Evolutionary conservation across 1,140 invertebrate species (phyloP).

Genomic region (Melanaphis sacchari): DNA sequence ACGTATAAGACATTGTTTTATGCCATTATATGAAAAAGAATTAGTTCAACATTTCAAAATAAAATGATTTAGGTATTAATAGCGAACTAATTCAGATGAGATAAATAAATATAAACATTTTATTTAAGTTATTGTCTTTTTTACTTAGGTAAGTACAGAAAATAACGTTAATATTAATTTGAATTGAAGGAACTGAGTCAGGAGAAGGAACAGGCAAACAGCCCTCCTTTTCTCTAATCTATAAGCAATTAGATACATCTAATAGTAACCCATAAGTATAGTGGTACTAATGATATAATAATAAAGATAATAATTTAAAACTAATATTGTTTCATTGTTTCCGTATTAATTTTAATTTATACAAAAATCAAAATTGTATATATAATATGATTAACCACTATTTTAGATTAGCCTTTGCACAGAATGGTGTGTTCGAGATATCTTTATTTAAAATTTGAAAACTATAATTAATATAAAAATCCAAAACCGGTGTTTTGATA

Average conservation of each 20-base stretch:
- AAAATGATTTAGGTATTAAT: not conserved
- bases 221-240: not conserved
- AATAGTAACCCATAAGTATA: not conserved
- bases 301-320: not conserved
- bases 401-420: too few relatives aligned
- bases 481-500: too few relatives aligned
- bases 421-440: too few relatives aligned
- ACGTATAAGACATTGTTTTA: not conserved
- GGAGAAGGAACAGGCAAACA: too few relatives aligned
- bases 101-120: not conserved
- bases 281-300: not conserved
- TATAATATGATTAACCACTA: not conserved
- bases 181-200: not conserved
- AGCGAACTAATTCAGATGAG: not conserved
- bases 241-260: not conserved
- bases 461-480: too few relatives aligned
- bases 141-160: not conserved
- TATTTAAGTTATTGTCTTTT: not conserved
- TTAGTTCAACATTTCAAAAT: not conserved
- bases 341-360: not conserved
- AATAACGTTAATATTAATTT: not conserved
- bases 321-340: not conserved
- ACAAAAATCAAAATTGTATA: not conserved
- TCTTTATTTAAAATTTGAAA: too few relatives aligned
- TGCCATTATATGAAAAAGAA: not conserved